These are phyloP conservation scores for Macropus fuliginosus DNA, from an alignment of 2,797 vertebrate species.

Conservation along the genomic window DNA sequence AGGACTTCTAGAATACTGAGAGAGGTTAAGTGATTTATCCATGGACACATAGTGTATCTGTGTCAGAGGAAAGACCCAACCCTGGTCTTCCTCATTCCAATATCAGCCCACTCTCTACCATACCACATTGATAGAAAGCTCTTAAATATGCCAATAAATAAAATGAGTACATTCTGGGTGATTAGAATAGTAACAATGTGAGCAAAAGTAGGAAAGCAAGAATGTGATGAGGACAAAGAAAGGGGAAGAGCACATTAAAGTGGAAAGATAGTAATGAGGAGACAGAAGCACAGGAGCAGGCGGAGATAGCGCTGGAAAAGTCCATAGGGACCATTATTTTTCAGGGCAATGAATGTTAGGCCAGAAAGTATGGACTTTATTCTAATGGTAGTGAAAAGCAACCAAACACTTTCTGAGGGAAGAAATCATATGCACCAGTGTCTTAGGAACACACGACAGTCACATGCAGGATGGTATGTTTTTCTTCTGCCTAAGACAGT, in stretches of 20 bases:
- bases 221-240: neutral
- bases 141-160: neutral
- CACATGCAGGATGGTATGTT: neutral
- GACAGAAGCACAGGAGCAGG: neutral
- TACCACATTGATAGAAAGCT: neutral
- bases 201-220: neutral
- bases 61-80: neutral
- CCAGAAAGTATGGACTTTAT: neutral
- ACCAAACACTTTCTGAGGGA: neutral
- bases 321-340: neutral
- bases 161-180: neutral
- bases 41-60: neutral
- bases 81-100: neutral
- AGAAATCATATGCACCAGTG: neutral
- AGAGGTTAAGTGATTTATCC: neutral
- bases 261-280: neutral
- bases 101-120: neutral
- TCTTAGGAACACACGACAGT: neutral
- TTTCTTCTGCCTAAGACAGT: neutral
- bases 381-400: neutral
- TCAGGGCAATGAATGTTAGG: neutral
- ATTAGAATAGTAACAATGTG: neutral
- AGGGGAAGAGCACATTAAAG: neutral
- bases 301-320: neutral
- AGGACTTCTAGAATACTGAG: neutral